Conservation (phyloP, 2,113 vertebrate genomes). For the Cochlearius cochlearius region DNA sequence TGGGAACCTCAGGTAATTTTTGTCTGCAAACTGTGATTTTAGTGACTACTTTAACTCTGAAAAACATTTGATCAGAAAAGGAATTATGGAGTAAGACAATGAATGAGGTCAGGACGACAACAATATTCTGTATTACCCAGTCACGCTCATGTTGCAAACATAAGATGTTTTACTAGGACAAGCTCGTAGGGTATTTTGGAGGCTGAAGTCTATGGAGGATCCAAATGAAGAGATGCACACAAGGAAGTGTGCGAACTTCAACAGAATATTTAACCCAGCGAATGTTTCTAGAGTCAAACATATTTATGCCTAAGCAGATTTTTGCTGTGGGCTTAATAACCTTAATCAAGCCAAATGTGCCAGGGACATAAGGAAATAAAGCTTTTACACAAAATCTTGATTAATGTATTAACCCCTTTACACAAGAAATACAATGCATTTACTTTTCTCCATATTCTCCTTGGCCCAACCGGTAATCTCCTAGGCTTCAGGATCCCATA, state of each 20-base stretch:
- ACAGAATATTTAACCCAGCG: not conserved
- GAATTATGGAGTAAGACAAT: not conserved
- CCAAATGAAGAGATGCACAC: not conserved
- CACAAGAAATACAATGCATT: not conserved
- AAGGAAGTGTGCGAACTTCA: not conserved
- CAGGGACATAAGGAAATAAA: not conserved
- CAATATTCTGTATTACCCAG: not conserved
- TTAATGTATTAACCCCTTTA: not conserved
- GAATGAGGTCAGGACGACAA: not conserved
- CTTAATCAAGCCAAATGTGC: not conserved
- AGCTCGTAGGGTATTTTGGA: not conserved
- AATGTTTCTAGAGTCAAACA: not conserved
- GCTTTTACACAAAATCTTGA: not conserved
- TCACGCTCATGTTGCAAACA: accelerated
- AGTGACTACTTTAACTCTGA: too few species aligned
- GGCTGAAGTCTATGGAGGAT: not conserved
- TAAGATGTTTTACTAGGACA: accelerated
- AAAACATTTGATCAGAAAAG: not conserved
- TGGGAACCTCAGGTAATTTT: not conserved
- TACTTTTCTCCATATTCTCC: not conserved
- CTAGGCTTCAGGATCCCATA: not conserved
- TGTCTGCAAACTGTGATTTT: not conserved
- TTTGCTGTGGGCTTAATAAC: not conserved
- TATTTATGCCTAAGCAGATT: not conserved
- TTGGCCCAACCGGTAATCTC: not conserved